Evolutionary conservation across 2,888 invertebrate genomes (phyloP).

Genomic region (Lepidocyrtoides sp.): DNA sequence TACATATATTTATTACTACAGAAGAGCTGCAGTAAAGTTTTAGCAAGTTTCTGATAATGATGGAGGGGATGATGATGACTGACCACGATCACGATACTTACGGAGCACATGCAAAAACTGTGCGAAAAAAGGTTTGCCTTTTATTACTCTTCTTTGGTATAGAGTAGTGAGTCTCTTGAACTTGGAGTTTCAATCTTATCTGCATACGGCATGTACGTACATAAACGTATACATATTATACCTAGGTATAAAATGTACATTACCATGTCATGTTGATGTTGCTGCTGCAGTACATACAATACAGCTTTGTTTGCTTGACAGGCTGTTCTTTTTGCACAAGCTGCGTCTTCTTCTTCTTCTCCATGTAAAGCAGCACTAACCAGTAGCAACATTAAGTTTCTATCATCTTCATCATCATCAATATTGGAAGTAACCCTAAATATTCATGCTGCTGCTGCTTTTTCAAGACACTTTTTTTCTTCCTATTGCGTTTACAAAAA

Average conservation of each 20-base stretch:
- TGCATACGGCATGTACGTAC: constrained; percentile 6
- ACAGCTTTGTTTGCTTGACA: constrained; percentile 4
- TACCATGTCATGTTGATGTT: not conserved
- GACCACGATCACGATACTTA: constrained; percentile 74
- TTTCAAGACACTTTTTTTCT: no score
- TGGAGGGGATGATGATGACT: constrained; percentile 70
- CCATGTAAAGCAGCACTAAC: not conserved
- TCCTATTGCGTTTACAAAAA: not conserved
- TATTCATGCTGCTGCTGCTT: no score
- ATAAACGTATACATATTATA: constrained; percentile 8
- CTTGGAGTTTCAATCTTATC: constrained; percentile 63
- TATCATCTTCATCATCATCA: not conserved
- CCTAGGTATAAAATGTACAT: not conserved
- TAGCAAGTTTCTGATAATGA: not conserved
- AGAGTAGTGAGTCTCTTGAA: constrained; percentile 68
- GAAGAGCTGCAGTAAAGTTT: constrained; percentile 1
- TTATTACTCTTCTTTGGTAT: not conserved
- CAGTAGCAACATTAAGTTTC: not conserved
- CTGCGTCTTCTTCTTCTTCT: not conserved
- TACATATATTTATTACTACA: no score
- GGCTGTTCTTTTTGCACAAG: not conserved
- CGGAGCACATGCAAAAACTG: constrained; percentile 77
- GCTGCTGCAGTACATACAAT: constrained; percentile 23
- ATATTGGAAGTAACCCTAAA: no score
- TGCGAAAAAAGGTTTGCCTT: constrained; percentile 54